Conservation (phyloP, 1,140 invertebrate species). For the Drepana arcuata region DNA sequence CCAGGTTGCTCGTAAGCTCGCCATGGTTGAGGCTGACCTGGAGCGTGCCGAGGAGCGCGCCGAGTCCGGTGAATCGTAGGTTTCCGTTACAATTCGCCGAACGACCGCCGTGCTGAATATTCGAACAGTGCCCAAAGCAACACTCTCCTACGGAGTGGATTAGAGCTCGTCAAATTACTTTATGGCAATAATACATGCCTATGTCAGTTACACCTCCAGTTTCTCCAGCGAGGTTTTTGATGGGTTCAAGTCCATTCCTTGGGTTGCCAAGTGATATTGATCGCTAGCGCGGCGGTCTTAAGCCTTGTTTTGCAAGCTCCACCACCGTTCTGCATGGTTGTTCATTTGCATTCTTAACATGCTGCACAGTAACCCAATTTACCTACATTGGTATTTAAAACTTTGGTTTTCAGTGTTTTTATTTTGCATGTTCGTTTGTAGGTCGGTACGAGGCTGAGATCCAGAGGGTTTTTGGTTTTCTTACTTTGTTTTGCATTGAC, state of each 20-base stretch:
- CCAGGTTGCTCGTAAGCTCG: conserved; percentile 99
- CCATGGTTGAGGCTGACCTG: conserved; percentile 99
- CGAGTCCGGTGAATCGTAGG: conserved; percentile 99
- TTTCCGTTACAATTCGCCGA: conserved; percentile 56
- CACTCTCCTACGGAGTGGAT: no score
- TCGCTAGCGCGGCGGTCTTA: conserved; percentile 25
- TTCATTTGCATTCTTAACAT: conserved; percentile 64
- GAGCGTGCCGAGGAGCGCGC: conserved; percentile 99
- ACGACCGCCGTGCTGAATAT: conserved; percentile 17
- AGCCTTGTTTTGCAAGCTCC: conserved; percentile 51
- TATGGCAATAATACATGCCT: no score
- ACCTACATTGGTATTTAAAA: conserved; percentile 54
- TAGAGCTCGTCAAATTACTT: no score
- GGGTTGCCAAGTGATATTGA: conserved; percentile 27
- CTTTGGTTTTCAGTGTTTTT: conserved; percentile 46
- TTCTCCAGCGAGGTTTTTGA: no score
- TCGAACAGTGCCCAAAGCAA: no score
- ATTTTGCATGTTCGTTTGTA: conserved; percentile 58
- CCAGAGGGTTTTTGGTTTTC: conserved; percentile 25
- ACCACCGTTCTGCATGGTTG: conserved; percentile 66
- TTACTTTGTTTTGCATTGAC: conserved; percentile 38
- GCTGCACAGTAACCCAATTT: conserved; percentile 61
- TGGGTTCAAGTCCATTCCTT: no score
- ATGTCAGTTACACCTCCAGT: no score
- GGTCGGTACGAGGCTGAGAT: conserved; percentile 34